phyloP scores from a whole-genome alignment of 2,888 invertebrate species.

The Rotaria sp. region DNA sequence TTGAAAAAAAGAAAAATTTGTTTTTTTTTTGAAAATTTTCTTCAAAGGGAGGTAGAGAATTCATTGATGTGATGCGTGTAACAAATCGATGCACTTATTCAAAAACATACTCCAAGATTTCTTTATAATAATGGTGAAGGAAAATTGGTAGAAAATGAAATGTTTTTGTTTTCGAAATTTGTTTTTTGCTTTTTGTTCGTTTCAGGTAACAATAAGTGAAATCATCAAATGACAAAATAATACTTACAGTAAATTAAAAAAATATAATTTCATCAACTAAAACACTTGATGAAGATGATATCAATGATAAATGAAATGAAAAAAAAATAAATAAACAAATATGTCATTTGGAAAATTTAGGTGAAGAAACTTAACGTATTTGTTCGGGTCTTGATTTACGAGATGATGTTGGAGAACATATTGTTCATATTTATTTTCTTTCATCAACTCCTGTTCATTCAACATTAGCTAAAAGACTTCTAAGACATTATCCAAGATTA shows the following conservation, averaged over 20 bases:
- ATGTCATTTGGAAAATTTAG: no score
- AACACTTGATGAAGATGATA: slow-evolving; percentile 46
- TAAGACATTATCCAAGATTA: slow-evolving; percentile 84
- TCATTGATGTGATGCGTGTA: slow-evolving; percentile 70
- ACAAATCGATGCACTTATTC: slow-evolving; percentile 82
- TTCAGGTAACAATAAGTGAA: slow-evolving; percentile 68
- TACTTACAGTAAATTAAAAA: slow-evolving; percentile 61
- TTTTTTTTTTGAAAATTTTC: background rate
- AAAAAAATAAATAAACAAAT: no score
- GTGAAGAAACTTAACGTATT: slow-evolving; percentile 67
- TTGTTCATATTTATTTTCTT: slow-evolving; percentile 81
- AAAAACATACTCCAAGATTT: slow-evolving; percentile 75
- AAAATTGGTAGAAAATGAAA: slow-evolving; percentile 68
- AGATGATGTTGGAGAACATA: slow-evolving; percentile 90
- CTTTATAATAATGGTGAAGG: slow-evolving; percentile 87
- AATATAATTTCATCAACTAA: slow-evolving; percentile 44
- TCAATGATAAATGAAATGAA: slow-evolving; percentile 29
- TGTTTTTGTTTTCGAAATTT: no score
- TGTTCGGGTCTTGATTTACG: slow-evolving; percentile 86
- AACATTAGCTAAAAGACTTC: slow-evolving; percentile 80
- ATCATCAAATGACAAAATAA: slow-evolving; percentile 78
- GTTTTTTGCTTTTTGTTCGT: background rate
- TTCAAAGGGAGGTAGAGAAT: slow-evolving; percentile 59
- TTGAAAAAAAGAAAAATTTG: no score
- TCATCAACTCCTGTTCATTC: slow-evolving; percentile 83